phyloP scores from a whole-genome alignment of 2,888 invertebrate genomes.

The Steinernema hermaphroditum region DNA sequence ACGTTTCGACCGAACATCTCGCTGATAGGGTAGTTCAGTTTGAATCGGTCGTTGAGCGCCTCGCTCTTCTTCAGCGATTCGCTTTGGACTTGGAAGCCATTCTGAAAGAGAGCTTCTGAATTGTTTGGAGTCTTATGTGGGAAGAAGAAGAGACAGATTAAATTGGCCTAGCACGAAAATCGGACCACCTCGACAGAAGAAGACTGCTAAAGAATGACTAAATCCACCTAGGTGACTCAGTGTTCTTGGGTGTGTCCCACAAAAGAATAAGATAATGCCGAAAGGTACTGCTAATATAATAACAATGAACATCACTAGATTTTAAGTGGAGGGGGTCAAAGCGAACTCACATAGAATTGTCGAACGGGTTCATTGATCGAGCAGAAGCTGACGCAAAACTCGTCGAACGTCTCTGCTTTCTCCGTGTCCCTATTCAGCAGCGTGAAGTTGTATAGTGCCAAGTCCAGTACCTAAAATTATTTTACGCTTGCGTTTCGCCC shows the following conservation, averaged over 20 bases:
- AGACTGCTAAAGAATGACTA: no score
- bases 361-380: constrained; percentile 56
- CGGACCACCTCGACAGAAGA: no score
- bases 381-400: constrained; percentile 56
- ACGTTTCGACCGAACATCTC: constrained; percentile 56
- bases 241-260: no score
- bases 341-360: constrained; percentile 59
- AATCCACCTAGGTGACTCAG: no score
- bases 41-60: constrained; percentile 46
- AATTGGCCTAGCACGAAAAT: no score
- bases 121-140: no score
- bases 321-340: no score
- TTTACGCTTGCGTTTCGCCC: no score
- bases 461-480: constrained; percentile 48
- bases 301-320: no score
- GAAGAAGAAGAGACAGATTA: no score
- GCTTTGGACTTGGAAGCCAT: constrained; percentile 55
- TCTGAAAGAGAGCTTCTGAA: constrained; percentile 44
- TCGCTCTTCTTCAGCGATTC: constrained; percentile 41
- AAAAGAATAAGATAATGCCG: no score
- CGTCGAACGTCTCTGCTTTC: constrained; percentile 47
- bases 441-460: constrained; percentile 51
- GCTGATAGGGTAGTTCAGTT: constrained; percentile 58
- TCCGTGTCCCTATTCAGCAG: constrained; percentile 43
- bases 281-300: no score